These are phyloP conservation scores for Lasiurus cinereus DNA, from an alignment of 2,113 vertebrate species.

Conservation along the genomic window DNA sequence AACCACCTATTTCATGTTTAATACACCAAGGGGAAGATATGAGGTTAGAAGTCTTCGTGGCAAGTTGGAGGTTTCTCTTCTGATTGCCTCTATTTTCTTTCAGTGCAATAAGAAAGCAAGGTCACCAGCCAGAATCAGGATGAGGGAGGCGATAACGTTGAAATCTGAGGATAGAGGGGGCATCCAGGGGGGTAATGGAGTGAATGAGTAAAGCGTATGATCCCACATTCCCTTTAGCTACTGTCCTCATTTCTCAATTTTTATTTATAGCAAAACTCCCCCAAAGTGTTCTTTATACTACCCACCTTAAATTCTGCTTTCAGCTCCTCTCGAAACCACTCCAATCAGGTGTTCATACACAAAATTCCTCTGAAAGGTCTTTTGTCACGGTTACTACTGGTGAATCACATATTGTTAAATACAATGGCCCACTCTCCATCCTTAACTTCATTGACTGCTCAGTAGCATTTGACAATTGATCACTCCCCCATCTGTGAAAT, in stretches of 20 bases:
- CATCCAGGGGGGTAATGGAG: background rate
- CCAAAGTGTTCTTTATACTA: background rate
- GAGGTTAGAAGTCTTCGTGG: background rate
- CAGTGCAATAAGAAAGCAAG: background rate
- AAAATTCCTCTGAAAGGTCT: background rate
- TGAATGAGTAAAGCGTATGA: background rate
- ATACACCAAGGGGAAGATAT: background rate
- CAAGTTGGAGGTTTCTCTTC: background rate
- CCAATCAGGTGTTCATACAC: background rate
- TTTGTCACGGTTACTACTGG: background rate
- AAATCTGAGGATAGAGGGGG: background rate
- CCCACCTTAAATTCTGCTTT: background rate
- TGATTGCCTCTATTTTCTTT: slow-evolving; percentile 17
- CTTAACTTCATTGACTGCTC: background rate
- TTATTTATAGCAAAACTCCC: background rate
- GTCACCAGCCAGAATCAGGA: background rate
- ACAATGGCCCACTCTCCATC: background rate
- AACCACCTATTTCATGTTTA: background rate
- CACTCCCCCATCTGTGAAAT: background rate
- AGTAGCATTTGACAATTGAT: background rate
- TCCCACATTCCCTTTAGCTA: background rate
- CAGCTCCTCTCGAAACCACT: background rate
- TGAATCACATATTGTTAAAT: background rate
- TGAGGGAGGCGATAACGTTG: background rate
- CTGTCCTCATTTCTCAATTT: background rate